Percentiles rank a stretch among this genome's conserved stretches.
Evolutionary conservation across 2,797 vertebrate species (phyloP).

Genomic region (Chanos chanos): DNA sequence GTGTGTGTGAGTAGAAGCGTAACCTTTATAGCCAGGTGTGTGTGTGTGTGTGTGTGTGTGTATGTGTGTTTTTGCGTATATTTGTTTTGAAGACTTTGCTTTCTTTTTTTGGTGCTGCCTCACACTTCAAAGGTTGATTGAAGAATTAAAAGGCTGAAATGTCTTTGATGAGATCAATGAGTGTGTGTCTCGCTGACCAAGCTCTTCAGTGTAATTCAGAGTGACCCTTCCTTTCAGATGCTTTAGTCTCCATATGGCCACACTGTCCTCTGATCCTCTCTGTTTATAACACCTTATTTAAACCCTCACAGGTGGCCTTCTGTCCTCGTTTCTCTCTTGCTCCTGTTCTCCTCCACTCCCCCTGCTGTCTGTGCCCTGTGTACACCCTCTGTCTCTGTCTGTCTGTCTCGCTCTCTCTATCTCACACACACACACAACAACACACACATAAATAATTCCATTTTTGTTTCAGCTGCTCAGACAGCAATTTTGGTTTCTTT

Average conservation of each 20-base stretch:
- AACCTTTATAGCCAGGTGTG: constrained; percentile 18
- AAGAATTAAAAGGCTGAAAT: not conserved
- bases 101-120: constrained; percentile 1
- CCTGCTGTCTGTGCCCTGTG: constrained; percentile 2
- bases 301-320: not conserved
- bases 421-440: too few relatives aligned
- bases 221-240: not conserved
- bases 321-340: not conserved
- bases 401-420: not conserved
- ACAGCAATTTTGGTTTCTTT: too few relatives aligned
- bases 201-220: not conserved
- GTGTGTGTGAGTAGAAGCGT: not conserved
- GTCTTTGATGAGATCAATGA: not conserved
- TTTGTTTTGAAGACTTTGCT: constrained; percentile 14
- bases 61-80: not conserved
- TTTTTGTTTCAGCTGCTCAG: too few relatives aligned
- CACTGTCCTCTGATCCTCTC: not conserved
- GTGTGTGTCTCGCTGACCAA: constrained; percentile 33
- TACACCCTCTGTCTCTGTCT: constrained; percentile 19
- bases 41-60: not conserved
- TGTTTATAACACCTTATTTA: constrained; percentile 4
- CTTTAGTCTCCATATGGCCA: constrained; percentile 9
- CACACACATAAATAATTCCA: too few relatives aligned
- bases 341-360: not conserved
- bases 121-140: not conserved